These are phyloP conservation scores for Spea hammondii DNA, from an alignment of 2,797 vertebrate genomes.

Conservation along the genomic window DNA sequence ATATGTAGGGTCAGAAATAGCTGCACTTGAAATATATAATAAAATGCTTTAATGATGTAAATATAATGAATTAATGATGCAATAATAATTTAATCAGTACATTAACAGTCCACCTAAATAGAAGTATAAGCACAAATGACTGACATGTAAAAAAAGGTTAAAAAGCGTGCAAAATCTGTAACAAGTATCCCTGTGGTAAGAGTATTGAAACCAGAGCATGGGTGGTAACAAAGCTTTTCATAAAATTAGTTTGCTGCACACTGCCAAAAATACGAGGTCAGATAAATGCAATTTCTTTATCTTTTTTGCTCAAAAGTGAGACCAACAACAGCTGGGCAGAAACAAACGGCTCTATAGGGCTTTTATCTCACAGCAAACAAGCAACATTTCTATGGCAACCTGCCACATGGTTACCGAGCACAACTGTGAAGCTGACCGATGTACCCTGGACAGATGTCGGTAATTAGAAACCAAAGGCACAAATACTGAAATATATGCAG, in stretches of 20 bases:
- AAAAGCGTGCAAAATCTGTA: too few relatives aligned
- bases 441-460: constrained; percentile 25
- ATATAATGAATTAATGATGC: too few relatives aligned
- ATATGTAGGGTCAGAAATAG: too few relatives aligned
- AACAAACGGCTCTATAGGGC: constrained; percentile 40
- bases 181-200: too few relatives aligned
- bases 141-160: too few relatives aligned
- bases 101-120: too few relatives aligned
- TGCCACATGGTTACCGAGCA: constrained; percentile 32
- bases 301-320: constrained; percentile 54
- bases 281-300: constrained; percentile 55
- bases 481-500: background rate
- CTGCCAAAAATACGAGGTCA: constrained; percentile 36
- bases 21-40: too few relatives aligned
- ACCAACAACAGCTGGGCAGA: constrained; percentile 54
- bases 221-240: background rate
- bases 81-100: too few relatives aligned
- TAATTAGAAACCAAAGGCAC: constrained; percentile 27
- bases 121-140: too few relatives aligned
- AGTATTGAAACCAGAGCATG: background rate
- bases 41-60: too few relatives aligned
- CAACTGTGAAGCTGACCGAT: constrained; percentile 19
- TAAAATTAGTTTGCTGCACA: background rate
- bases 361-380: constrained; percentile 36
- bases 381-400: constrained; percentile 54